Percentiles rank a stretch among this genome's conserved stretches.
These are phyloP conservation scores for Drosophila suboccidentalis DNA, from an alignment of 2,888 invertebrate genomes.

Conservation along the genomic window DNA sequence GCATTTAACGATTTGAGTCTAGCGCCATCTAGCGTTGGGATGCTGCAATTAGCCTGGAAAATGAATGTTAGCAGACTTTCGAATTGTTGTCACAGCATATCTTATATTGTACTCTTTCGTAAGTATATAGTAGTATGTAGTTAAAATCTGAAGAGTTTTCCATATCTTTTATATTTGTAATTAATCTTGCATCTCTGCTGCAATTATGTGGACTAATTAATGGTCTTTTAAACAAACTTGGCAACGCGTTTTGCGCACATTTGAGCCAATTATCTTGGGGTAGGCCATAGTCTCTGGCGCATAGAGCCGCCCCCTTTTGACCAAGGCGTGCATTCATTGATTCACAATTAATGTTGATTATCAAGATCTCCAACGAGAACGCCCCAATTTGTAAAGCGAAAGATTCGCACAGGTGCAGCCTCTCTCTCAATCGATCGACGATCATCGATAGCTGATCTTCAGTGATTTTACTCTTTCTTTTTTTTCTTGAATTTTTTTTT, in stretches of 20 bases:
- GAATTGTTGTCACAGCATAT: constrained; percentile 53
- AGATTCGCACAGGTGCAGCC: constrained; percentile 66
- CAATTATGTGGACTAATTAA: constrained; percentile 74
- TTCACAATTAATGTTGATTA: constrained; percentile 80
- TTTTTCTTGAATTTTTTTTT: constrained; percentile 12
- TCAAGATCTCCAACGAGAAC: constrained; percentile 69
- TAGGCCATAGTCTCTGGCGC: constrained; percentile 23
- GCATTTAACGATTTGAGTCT: constrained; percentile 47
- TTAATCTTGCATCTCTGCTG: constrained; percentile 64
- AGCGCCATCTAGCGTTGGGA: constrained; percentile 57
- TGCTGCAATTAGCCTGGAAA: constrained; percentile 39
- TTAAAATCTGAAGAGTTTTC: constrained; percentile 31
- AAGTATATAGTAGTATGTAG: not conserved
- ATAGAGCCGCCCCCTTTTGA: constrained; percentile 48
- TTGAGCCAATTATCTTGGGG: constrained; percentile 66
- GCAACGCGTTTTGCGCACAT: constrained; percentile 79
- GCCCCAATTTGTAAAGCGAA: constrained; percentile 78
- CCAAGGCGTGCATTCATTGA: constrained; percentile 79
- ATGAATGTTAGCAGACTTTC: constrained; percentile 52
- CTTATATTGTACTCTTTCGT: not conserved
- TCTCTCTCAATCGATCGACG: constrained; percentile 39
- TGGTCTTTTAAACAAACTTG: constrained; percentile 75
- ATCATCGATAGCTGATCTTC: constrained; percentile 34
- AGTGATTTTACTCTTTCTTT: constrained; percentile 12
- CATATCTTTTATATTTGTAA: constrained; percentile 70